Percentiles rank a stretch among this genome's conserved stretches.
Evolutionary conservation across 2,888 invertebrate species (phyloP).

Genomic region (Steinernema scapterisci): DNA sequence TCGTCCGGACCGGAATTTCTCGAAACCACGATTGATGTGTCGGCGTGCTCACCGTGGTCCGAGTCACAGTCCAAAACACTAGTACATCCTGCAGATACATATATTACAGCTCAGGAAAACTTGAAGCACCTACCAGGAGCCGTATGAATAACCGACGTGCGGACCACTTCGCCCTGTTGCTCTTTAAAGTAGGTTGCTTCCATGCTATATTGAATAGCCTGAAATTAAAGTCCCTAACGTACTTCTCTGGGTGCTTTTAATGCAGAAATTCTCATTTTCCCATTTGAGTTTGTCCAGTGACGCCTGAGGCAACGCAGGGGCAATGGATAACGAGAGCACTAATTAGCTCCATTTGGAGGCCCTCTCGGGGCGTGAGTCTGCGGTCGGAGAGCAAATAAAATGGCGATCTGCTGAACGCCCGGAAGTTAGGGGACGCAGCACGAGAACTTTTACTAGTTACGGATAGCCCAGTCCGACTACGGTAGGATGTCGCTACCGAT

Average conservation of each 20-base stretch:
- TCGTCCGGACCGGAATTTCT: constrained; percentile 53
- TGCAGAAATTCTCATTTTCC: background rate
- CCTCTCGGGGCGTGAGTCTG: constrained; percentile 1
- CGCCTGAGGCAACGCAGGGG: constrained; percentile 20
- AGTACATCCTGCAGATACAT: constrained; percentile 48
- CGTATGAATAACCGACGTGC: constrained; percentile 65
- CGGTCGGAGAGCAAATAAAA: constrained; percentile 19
- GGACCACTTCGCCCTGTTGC: constrained; percentile 55
- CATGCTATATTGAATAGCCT: constrained; percentile 65
- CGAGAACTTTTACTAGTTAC: background rate
- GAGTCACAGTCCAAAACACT: constrained; percentile 58
- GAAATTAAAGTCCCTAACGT: constrained; percentile 32
- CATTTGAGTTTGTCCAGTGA: background rate
- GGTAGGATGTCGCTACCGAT: background rate
- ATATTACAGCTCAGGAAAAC: background rate
- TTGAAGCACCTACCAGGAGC: constrained; percentile 51
- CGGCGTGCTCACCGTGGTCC: constrained; percentile 45
- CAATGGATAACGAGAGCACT: constrained; percentile 28
- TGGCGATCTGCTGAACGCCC: background rate
- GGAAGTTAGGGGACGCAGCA: background rate
- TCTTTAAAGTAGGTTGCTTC: constrained; percentile 57
- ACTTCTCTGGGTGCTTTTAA: background rate
- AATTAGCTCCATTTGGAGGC: constrained; percentile 31
- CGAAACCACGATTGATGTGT: constrained; percentile 41
- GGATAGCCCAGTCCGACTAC: background rate